These are phyloP conservation scores for Pelobates cultripes DNA, from an alignment of 2,797 vertebrate species.

Conservation along the genomic window DNA sequence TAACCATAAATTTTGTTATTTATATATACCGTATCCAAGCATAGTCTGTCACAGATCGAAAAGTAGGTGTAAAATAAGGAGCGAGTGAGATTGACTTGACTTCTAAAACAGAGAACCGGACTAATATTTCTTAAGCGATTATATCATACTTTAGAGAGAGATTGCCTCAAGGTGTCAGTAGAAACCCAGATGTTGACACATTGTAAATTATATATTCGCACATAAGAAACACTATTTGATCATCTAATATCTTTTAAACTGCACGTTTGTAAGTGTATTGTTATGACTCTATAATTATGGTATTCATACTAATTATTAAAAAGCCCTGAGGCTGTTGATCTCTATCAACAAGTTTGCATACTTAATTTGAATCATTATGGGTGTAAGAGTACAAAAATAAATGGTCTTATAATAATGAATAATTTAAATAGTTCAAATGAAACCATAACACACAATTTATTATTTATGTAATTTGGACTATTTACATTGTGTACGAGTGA, in stretches of 20 bases:
- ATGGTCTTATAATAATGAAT: slow-evolving; percentile 26
- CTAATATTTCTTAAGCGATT: too few species aligned
- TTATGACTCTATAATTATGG: slow-evolving; percentile 1
- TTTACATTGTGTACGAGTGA: too few species aligned
- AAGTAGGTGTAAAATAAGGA: too few species aligned
- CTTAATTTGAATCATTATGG: slow-evolving; percentile 7
- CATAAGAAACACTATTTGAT: slow-evolving; percentile 14
- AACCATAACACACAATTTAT: background rate
- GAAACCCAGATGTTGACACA: background rate
- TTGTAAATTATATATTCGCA: background rate
- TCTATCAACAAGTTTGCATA: slow-evolving; percentile 5
- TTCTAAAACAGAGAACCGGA: background rate
- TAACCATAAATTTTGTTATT: too few species aligned
- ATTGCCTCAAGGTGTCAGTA: slow-evolving; percentile 12
- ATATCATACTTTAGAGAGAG: background rate
- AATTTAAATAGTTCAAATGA: slow-evolving; percentile 9
- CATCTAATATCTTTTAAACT: slow-evolving; percentile 12
- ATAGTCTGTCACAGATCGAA: too few species aligned
- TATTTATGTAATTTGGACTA: too few species aligned
- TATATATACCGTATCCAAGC: too few species aligned
- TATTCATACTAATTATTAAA: slow-evolving; percentile 27
- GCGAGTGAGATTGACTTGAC: too few species aligned
- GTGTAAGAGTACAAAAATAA: background rate
- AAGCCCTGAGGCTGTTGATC: background rate
- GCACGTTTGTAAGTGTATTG: slow-evolving; percentile 23